Base-by-base conservation (phyloP, 2,888 invertebrate species). In the Ethmia dodecea region DNA sequence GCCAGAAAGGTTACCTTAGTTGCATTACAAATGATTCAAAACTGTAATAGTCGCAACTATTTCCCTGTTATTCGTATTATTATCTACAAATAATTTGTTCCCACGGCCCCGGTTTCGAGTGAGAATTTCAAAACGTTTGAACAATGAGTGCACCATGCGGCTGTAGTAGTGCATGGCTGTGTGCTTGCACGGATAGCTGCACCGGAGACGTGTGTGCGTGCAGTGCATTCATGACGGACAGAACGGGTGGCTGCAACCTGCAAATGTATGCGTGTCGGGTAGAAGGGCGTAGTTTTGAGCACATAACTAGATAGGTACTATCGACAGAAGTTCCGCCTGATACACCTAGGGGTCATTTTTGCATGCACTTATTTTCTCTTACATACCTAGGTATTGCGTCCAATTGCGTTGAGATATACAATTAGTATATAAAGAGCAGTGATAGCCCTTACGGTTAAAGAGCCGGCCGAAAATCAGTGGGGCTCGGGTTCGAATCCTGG, bases 61-160 rank as follows among this genome's bases (percentile, higher is more conserved):
- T 22, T 22, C 8, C n/a, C 22, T 22, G 22, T 22, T 22, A n/a
- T n/a, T 22, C 8, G 10, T 26, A 26, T 28, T 8, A 14, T 8
- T 8, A 28, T 13, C 9, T 13, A 13, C 27, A 18, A 6, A n/a
- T n/a, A n/a, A 42, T 48, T 3, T 50, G 63, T 79, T 80, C 79
- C 77, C 78, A 80, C 78, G 79, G 69, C 68, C 63, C 31, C 6
- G 59, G 70, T 75, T 74, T 62, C 61, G 55, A 70, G 59, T 65
- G 67, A 72, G 72, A 73, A 78, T 73, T 77, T 77, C 68, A 72
- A 77, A 73, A 72, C 68, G 69, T 64, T n/a, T 65, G 68, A 74
- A 78, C 79, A 79, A 79, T 80, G 74, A 77, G 64, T 72, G 72
- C 68, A 69, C 50, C 55, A 49, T 56, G 59, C 55, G 54, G 41